Base-by-base conservation (phyloP, 2,888 invertebrate species). In the Archaeoteleia sp. region DNA sequence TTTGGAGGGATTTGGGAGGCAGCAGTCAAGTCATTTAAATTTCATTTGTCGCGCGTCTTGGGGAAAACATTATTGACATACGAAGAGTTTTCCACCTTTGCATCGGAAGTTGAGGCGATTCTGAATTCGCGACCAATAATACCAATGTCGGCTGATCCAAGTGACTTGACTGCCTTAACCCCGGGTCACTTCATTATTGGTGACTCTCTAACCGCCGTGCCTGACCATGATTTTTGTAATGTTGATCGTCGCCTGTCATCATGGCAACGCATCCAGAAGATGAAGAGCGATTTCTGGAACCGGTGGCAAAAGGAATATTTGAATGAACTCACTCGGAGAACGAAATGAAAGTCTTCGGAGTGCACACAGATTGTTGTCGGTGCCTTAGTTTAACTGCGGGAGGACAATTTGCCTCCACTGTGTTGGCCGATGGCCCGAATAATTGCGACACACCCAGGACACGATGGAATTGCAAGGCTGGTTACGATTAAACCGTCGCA, bases 21-120 rank as follows among this genome's bases (percentile, higher is more conserved):
- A 0, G 30, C 58, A 1, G 39, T 66, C 7, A 58, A 46, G 17
- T 40, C 32, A 9, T 72, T 74, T 1, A 81, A 79, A 48, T 43
- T 51, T 35, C 74, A 78, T 57, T 42, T 77, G 1, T 40, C 48
- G 5, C 43, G 71, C 6, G 42, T 69, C n/a, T n/a, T n/a, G n/a
- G n/a, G n/a, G n/a, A n/a, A 40, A 2, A 3, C 25, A 3, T 40
- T 40, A 12, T 20, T 40, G 6, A 17, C 20, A 2, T 7, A 4
- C 14, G 34, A 34, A n/a, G 13, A 5, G 14, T 34, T 34, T 7
- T 6, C 5, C 8, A 34, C 34, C 2, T 7, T 34, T 3, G 7
- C 14, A 13, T 12, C 1, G 0, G 65, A 57, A 30, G 53, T 66
- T 4, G 70, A 67, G 25, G 66, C 61, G 4, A 53, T 66, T 2